phyloP scores from a whole-genome alignment of 1,140 invertebrate genomes.

The Lithobius niger region DNA sequence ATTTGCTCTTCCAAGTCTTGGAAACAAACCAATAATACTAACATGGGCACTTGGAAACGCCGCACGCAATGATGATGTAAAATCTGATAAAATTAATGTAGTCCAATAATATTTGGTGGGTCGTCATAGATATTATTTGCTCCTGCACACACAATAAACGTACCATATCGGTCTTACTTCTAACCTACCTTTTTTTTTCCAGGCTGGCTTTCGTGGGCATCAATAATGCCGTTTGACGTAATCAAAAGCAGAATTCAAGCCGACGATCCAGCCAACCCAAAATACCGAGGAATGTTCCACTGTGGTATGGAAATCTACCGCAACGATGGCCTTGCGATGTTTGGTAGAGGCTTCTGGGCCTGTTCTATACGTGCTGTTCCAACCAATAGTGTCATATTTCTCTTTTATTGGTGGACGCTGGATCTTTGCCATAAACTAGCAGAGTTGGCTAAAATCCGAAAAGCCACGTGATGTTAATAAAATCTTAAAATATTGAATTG shows the following conservation, averaged over 20 bases:
- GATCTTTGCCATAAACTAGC: background rate
- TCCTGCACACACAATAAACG: too few relatives aligned
- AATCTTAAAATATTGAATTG: too few relatives aligned
- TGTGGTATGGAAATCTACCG: slow-evolving; percentile 37
- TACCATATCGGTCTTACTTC: too few relatives aligned
- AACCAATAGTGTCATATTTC: slow-evolving; percentile 52
- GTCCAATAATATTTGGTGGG: too few relatives aligned
- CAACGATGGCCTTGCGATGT: slow-evolving; percentile 37
- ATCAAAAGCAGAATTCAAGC: slow-evolving; percentile 60
- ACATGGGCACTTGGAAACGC: too few relatives aligned
- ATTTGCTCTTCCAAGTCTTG: too few relatives aligned
- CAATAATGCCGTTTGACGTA: slow-evolving; percentile 56
- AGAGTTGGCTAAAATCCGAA: too few relatives aligned
- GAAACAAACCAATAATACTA: too few relatives aligned
- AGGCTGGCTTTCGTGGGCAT: slow-evolving; percentile 53
- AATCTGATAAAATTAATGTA: too few relatives aligned
- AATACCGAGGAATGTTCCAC: slow-evolving; percentile 36
- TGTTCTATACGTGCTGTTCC: slow-evolving; percentile 48
- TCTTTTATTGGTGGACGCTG: slow-evolving; percentile 36
- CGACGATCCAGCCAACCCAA: slow-evolving; percentile 38
- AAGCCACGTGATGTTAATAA: too few relatives aligned
- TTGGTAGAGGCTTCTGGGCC: slow-evolving; percentile 44
- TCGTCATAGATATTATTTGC: too few relatives aligned
- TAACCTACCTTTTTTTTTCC: slow-evolving; percentile 22
- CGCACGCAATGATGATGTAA: too few relatives aligned